Evolutionary conservation across 2,797 vertebrate genomes (phyloP).

Genomic region (Chlorospingus semifuscus): DNA sequence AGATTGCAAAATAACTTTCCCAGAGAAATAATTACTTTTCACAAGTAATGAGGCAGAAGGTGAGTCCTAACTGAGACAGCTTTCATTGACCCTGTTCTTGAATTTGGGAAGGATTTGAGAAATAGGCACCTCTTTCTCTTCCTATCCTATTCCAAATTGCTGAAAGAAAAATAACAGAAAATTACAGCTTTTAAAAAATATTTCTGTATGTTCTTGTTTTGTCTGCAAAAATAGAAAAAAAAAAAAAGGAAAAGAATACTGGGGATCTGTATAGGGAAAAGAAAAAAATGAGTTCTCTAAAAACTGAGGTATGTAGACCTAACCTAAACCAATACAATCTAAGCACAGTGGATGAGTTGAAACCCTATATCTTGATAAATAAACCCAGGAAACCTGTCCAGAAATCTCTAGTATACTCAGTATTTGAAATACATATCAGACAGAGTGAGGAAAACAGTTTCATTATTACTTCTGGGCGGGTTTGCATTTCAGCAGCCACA

Average conservation of each 20-base stretch:
- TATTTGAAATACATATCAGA: not conserved
- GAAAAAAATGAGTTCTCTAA: not conserved
- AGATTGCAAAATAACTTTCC: not conserved
- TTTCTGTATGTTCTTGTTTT: not conserved
- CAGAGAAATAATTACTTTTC: not conserved
- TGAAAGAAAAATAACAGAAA: not conserved
- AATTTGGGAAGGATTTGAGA: not conserved
- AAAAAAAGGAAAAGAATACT: not conserved
- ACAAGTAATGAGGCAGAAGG: not conserved
- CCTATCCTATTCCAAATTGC: not conserved
- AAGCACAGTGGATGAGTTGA: not conserved
- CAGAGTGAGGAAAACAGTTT: not conserved
- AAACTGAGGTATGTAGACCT: not conserved
- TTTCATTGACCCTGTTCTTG: accelerated
- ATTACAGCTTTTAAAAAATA: not conserved
- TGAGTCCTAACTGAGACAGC: not conserved
- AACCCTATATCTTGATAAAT: accelerated
- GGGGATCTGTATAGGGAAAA: not conserved
- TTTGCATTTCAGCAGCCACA: not conserved
- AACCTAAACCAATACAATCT: not conserved
- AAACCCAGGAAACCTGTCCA: not conserved
- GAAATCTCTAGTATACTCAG: not conserved
- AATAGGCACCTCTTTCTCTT: not conserved
- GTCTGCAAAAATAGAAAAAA: not conserved
- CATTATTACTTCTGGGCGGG: not conserved